Conservation (phyloP, 2,797 vertebrate genomes). For the Onychomys arenicola region DNA sequence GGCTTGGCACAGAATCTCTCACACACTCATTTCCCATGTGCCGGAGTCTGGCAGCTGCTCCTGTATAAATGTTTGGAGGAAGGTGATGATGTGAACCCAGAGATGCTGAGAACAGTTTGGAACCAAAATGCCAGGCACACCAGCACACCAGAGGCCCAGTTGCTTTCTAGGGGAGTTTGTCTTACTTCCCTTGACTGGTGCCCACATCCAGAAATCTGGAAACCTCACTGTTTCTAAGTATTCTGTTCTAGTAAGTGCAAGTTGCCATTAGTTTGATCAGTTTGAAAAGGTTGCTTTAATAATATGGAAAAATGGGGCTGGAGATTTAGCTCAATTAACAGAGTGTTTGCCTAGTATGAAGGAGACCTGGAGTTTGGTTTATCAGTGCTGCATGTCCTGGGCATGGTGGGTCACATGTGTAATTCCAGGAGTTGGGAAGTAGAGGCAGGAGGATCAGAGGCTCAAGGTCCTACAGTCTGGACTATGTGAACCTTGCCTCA, state of each 20-base stretch:
- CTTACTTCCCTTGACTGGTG: conserved; percentile 30
- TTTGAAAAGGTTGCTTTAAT: conserved; percentile 36
- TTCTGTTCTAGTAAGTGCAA: conserved; percentile 13
- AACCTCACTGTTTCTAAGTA: background rate
- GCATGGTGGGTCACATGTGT: background rate
- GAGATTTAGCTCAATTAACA: background rate
- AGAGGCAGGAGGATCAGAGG: background rate
- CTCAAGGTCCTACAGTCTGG: background rate
- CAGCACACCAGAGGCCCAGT: background rate
- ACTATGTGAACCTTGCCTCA: background rate
- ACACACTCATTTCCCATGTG: background rate
- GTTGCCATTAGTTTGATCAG: background rate
- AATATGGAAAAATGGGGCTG: background rate
- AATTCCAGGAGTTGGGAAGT: background rate
- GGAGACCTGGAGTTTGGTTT: background rate
- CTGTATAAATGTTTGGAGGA: conserved; percentile 53
- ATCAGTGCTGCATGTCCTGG: too few relatives aligned
- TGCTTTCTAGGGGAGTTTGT: background rate
- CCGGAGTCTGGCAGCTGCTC: conserved; percentile 20
- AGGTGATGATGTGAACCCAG: conserved; percentile 61
- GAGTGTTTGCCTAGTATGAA: background rate
- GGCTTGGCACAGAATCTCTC: conserved; percentile 11
- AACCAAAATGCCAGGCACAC: background rate
- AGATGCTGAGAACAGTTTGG: conserved; percentile 30
- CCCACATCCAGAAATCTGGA: conserved; percentile 27